Evolutionary conservation across 2,888 invertebrate genomes (phyloP), one percentile per base, ranked within the genome.

Genomic region (Aelia acuminata): DNA sequence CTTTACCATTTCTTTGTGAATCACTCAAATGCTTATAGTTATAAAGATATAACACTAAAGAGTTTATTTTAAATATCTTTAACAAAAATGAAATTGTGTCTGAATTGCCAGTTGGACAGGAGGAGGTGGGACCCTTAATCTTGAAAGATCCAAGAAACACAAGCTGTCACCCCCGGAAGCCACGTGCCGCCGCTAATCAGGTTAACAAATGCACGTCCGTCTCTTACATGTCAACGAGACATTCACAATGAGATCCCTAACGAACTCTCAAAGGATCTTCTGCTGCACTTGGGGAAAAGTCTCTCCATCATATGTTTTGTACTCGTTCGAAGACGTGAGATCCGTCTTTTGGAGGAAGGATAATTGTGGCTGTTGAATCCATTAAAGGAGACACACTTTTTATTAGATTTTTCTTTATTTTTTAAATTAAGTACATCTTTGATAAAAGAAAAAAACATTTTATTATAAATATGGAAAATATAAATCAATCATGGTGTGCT

Each of bases 121-220:
- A 63, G 2, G 1, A 35, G 18, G 35, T 70, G 22, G 43, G 13
- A 13, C 80, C 43, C n/a, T 35, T 20, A 43, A 22, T 43, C 11
- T 15, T 43, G 80, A 18, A 63, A 63, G 31, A 63, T 31, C 63
- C 31, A 31, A 13, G 4, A 70, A 31, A 13, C 18, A 70, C 31
- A 20, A 70, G 63, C 63, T 70, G 35, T 35, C 31, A 31, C 31
- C 63, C 7, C n/a, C 35, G 5, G 43, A 4, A 47, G 20, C 43
- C 80, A 80, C 80, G 80, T 80, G 43, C 80, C 80, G 4, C 31
- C 80, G 43, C 80, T 80, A 80, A 80, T 80, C 80, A 80, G n/a
- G 80, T 80, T 80, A 80, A 47, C 80, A 47, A 43, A 70, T 70
- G 63, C 80, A 80, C 43, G 80, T 13, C 39, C 39, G 22, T 35